Evolutionary conservation across 2,888 invertebrate species (phyloP).

Genomic region (Epirrhoe tristata): DNA sequence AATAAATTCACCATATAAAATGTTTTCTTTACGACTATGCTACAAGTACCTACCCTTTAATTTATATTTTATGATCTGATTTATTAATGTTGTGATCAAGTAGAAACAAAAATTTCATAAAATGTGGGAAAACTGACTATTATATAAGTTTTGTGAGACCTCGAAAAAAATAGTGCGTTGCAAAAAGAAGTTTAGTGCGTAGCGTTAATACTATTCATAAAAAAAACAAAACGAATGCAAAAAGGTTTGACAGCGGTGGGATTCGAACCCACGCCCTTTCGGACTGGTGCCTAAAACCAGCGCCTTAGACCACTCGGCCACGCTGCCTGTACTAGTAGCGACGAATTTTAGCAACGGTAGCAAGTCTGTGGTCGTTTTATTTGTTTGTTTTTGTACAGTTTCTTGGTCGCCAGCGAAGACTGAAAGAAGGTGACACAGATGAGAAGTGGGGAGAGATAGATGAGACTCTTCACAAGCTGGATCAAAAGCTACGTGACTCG

Average conservation of each 20-base stretch:
- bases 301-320: constrained; percentile 90
- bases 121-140: too few relatives aligned
- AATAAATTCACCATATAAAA: too few relatives aligned
- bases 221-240: neutral
- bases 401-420: constrained; percentile 69
- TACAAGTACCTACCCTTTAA: too few relatives aligned
- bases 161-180: too few relatives aligned
- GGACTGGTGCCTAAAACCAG: constrained; percentile 88
- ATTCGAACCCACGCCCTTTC: constrained; percentile 90
- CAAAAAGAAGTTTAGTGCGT: too few relatives aligned
- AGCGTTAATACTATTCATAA: too few relatives aligned
- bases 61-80: too few relatives aligned
- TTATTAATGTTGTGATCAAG: too few relatives aligned
- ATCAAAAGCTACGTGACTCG: constrained; percentile 72
- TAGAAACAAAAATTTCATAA: too few relatives aligned
- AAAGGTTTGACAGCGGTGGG: constrained; percentile 85
- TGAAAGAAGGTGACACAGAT: constrained; percentile 72
- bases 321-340: constrained; percentile 73
- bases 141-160: too few relatives aligned
- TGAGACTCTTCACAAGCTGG: constrained; percentile 70
- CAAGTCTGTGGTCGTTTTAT: neutral
- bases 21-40: too few relatives aligned
- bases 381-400: constrained; percentile 55
- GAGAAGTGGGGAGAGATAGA: constrained; percentile 79
- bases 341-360: neutral